A percentile compares a stretch with the other conserved stretches of the same genome.
These are phyloP conservation scores for Onchidella celtica DNA, from an alignment of 2,888 invertebrate genomes.

Conservation along the genomic window DNA sequence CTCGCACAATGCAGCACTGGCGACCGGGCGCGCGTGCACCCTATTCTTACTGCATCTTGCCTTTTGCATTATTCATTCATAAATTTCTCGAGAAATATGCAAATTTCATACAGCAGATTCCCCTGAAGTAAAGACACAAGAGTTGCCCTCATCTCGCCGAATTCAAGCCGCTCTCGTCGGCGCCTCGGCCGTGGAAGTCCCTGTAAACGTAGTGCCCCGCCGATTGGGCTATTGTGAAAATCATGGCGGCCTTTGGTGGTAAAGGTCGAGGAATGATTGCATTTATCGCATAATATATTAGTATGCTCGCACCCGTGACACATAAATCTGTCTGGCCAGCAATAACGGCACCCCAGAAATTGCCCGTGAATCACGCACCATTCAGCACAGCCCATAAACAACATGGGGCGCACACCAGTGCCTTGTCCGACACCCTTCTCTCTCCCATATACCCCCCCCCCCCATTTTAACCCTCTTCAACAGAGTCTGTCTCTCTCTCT, in stretches of 20 bases:
- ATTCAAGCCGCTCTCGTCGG: slow-evolving; percentile 29
- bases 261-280: slow-evolving; percentile 37
- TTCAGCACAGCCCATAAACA: slow-evolving; percentile 40
- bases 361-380: slow-evolving; percentile 46
- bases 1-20: slow-evolving; percentile 19
- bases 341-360: slow-evolving; percentile 39
- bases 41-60: slow-evolving; percentile 28
- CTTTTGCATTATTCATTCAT: slow-evolving; percentile 38
- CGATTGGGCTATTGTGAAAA: slow-evolving; percentile 40
- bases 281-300: slow-evolving; percentile 47
- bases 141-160: slow-evolving; percentile 8
- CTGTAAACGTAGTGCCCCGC: slow-evolving; percentile 21
- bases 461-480: too few relatives aligned
- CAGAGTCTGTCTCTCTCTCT: too few relatives aligned
- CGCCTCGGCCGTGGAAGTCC: slow-evolving; percentile 29
- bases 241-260: slow-evolving; percentile 42
- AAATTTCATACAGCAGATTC: slow-evolving; percentile 28
- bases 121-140: slow-evolving; percentile 15
- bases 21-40: not conserved
- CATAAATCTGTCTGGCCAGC: slow-evolving; percentile 42
- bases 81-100: slow-evolving; percentile 31
- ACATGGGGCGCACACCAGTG: slow-evolving; percentile 11
- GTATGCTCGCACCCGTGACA: slow-evolving; percentile 41
- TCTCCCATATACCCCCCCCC: too few relatives aligned
- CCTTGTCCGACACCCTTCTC: not conserved